Conservation (phyloP, 2,888 invertebrate species). For the Synergus itoensis region DNA sequence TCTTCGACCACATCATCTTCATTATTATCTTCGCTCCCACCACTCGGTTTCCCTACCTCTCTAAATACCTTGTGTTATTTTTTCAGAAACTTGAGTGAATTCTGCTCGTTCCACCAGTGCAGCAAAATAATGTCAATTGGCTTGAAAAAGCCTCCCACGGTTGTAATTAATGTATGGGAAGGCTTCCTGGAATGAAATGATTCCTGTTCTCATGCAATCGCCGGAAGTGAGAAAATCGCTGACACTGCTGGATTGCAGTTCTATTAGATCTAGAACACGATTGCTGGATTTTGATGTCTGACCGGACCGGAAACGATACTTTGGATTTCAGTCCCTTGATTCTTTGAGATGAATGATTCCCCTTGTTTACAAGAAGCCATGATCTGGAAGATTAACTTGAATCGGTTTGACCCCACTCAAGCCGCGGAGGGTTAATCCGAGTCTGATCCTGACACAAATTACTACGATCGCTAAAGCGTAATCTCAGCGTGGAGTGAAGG, state of each 20-base stretch:
- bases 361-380: conserved; percentile 12
- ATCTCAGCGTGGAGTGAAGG: conserved; percentile 23
- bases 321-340: not conserved
- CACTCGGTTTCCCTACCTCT: conserved; percentile 42
- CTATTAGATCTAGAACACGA: not conserved
- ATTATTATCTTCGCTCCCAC: conserved; percentile 62
- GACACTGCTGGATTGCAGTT: not conserved
- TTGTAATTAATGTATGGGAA: conserved; percentile 27
- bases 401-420: conserved; percentile 26
- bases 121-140: conserved; percentile 26
- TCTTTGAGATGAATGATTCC: not conserved
- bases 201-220: not conserved
- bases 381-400: not conserved
- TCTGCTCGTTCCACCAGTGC: not conserved
- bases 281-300: too few species aligned
- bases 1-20: conserved; percentile 63
- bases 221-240: not conserved
- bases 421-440: not conserved
- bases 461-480: conserved; percentile 22
- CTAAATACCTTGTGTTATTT: conserved; percentile 9
- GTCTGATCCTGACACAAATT: conserved; percentile 32
- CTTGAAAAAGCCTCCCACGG: conserved; percentile 1
- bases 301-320: not conserved
- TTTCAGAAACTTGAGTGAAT: conserved; percentile 9
- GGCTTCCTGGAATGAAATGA: not conserved